Conservation (phyloP, 1,140 invertebrate genomes). For the Drosophila sp. region DNA sequence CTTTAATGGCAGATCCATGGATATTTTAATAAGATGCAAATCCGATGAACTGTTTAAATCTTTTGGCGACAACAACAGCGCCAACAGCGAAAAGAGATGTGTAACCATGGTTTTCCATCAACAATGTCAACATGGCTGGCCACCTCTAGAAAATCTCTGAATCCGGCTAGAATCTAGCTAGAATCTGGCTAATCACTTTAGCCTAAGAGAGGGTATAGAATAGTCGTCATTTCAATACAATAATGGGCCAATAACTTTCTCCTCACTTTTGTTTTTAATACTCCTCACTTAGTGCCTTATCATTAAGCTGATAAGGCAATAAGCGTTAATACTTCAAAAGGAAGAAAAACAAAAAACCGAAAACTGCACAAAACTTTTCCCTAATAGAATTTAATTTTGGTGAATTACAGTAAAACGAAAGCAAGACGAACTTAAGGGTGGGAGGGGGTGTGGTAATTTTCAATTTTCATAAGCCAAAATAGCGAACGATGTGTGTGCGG, state of each 20-base stretch:
- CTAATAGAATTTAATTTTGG: slow-evolving; percentile 63
- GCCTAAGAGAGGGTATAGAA: not conserved
- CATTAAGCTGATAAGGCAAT: slow-evolving; percentile 44
- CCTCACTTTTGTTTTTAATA: not conserved
- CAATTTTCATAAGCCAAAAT: slow-evolving; percentile 69
- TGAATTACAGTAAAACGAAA: slow-evolving; percentile 32
- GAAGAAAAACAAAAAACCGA: slow-evolving; percentile 13
- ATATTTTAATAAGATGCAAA: slow-evolving; percentile 13
- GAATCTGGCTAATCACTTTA: not conserved
- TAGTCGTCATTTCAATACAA: not conserved
- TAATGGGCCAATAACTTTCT: slow-evolving; percentile 9
- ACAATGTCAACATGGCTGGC: not conserved
- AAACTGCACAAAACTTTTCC: slow-evolving; percentile 41
- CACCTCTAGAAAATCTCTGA: not conserved
- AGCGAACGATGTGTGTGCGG: slow-evolving; percentile 31
- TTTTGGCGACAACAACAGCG: not conserved
- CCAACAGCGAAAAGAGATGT: not conserved
- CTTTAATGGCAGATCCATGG: slow-evolving; percentile 11
- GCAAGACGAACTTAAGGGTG: not conserved
- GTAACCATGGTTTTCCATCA: not conserved
- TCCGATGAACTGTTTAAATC: slow-evolving; percentile 12
- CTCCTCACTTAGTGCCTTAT: slow-evolving; percentile 5
- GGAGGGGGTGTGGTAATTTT: slow-evolving; percentile 34
- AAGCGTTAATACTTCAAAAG: slow-evolving; percentile 39
- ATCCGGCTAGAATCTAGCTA: no score